Base-by-base conservation (phyloP, 2,888 invertebrate species). In the Acanthopleura granulata region DNA sequence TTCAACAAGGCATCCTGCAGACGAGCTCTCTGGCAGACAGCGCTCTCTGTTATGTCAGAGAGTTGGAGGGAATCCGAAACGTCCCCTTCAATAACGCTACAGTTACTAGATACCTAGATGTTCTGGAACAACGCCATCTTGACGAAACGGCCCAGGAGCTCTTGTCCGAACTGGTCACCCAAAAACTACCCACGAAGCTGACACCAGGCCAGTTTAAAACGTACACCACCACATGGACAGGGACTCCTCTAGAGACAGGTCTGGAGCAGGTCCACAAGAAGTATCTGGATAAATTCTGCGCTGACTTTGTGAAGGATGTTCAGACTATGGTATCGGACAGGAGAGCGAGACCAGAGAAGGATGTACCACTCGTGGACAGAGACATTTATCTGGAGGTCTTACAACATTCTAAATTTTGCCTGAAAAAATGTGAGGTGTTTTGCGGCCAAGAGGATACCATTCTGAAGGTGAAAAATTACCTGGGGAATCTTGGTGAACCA, bases 201-300 rank as follows among this genome's bases (percentile, higher is more conserved):
- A 61, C 75, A 18, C 16, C 49, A n/a, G 29, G 57, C 14, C 69
- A 79, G 27, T 78, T 73, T 71, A 66, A 66, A 66, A 25, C 22
- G 0, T 84, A 82, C 72, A 74, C 50, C 15, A 77, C 83, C 3
- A 30, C 51, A 0, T 87, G 86, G 86, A 75, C 77, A 29, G 75
- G 79, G 0, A 82, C 81, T 0, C 88, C 88, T 14, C 74, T 88
- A 16, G 76, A 84, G 27, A 83, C 83, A 9, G 74, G 78, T 9
- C 74, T 49, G 9, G 50, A 83, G 72, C 49, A 22, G 9, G 81
- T 81, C 25, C 88, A 89, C 74, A 27, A 72, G 11, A 25, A 79
- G 0, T 89, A 89, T 77, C 73, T 88, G 14, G 62, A 79, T 0
- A 50, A 77, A 11, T 85, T 89, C 76, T 86, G 86, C 76, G 40